Percentiles rank a stretch among this genome's conserved stretches.
Evolutionary conservation across 2,797 vertebrate genomes (phyloP).

Genomic region (Acanthurus lineatus): DNA sequence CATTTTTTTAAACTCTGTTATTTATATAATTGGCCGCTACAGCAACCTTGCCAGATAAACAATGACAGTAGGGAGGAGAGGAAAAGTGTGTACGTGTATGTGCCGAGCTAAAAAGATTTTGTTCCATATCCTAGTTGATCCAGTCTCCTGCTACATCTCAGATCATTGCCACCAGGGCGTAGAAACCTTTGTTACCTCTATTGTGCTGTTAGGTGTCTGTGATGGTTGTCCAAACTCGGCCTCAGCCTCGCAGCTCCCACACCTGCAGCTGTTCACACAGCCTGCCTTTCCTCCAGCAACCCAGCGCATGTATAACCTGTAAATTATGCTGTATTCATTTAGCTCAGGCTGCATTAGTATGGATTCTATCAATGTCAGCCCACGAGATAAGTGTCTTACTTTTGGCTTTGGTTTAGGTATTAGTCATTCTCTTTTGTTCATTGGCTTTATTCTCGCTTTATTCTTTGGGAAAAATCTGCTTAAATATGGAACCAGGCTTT

Average conservation of each 20-base stretch:
- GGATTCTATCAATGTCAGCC: constrained; percentile 68
- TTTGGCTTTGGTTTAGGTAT: constrained; percentile 69
- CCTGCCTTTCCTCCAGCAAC: constrained; percentile 55
- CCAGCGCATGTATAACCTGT: constrained; percentile 66
- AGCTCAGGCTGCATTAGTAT: constrained; percentile 61
- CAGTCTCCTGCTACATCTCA: constrained; percentile 51
- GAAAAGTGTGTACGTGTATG: constrained; percentile 19
- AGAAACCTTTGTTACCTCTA: constrained; percentile 54
- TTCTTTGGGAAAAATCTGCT: constrained; percentile 71
- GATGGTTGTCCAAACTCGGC: constrained; percentile 61
- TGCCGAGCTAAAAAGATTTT: constrained; percentile 45
- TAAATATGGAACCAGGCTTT: constrained; percentile 68
- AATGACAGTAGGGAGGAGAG: constrained; percentile 39
- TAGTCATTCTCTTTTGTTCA: constrained; percentile 76
- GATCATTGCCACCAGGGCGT: constrained; percentile 47
- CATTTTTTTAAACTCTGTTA: constrained; percentile 72
- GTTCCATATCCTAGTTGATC: constrained; percentile 47
- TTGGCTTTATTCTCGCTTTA: constrained; percentile 68
- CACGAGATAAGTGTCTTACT: constrained; percentile 73
- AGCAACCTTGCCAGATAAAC: constrained; percentile 69
- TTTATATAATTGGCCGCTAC: constrained; percentile 73
- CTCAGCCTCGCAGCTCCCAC: constrained; percentile 52
- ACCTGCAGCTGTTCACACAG: constrained; percentile 81
- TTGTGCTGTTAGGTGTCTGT: constrained; percentile 58
- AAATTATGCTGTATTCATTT: constrained; percentile 75